Evolutionary conservation across 2,797 vertebrate species (phyloP).

Genomic region (Nyctibius grandis): DNA sequence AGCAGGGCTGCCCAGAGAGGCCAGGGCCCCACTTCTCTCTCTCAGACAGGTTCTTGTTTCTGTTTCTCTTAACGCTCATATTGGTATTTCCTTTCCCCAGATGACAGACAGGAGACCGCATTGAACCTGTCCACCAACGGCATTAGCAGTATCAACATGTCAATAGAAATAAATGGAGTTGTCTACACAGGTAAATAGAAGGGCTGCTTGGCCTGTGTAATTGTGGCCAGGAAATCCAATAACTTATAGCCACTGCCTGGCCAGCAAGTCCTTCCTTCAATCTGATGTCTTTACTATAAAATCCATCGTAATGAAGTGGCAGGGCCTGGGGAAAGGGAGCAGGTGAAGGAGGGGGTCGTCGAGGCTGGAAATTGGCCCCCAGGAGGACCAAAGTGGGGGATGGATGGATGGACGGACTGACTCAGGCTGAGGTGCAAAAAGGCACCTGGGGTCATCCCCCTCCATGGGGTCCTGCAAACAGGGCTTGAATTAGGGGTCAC

Average conservation of each 20-base stretch:
- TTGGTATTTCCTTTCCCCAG: constrained; percentile 82
- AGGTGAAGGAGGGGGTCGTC: neutral
- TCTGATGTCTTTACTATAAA: constrained; percentile 94
- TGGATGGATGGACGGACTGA: neutral
- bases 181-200: constrained; percentile 99
- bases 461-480: neutral
- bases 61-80: constrained; percentile 35
- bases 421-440: neutral
- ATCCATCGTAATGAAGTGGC: constrained; percentile 91
- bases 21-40: neutral
- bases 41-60: neutral
- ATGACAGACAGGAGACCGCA: constrained; percentile 97
- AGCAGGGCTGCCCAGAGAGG: neutral
- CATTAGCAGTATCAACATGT: constrained; percentile 99
- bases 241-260: constrained; percentile 87
- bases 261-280: constrained; percentile 85
- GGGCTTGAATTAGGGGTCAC: constrained; percentile 77
- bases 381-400: neutral
- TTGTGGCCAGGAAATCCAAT: constrained; percentile 93
- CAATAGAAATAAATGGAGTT: constrained; percentile 99
- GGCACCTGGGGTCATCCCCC: neutral
- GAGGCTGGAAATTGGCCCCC: constrained; percentile 75
- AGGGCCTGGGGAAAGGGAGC: constrained; percentile 43
- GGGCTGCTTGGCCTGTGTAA: constrained; percentile 84
- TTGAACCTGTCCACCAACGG: constrained; percentile 97